Conservation (phyloP, 2,113 vertebrate species). For the Arvicanthis niloticus region DNA sequence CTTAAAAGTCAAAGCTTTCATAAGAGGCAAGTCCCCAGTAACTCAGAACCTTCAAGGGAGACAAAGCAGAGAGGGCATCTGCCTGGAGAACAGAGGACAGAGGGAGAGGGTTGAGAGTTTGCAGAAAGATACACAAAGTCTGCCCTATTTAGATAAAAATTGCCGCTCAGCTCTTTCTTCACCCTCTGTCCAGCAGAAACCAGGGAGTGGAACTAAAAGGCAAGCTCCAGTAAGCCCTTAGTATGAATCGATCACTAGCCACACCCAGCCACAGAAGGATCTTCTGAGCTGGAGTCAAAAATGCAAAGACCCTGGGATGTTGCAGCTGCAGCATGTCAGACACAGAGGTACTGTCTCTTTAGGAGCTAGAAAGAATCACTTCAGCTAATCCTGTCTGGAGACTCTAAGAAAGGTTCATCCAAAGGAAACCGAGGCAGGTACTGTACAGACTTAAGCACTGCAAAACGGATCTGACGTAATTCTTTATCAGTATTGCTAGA, state of each 20-base stretch:
- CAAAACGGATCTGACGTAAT: background rate
- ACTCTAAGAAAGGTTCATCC: background rate
- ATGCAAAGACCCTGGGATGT: background rate
- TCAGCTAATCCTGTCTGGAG: background rate
- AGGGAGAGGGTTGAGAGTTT: background rate
- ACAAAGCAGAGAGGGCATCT: background rate
- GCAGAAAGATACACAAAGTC: background rate
- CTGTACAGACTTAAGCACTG: background rate
- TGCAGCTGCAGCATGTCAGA: background rate
- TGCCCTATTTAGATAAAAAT: background rate
- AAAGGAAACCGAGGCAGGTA: background rate
- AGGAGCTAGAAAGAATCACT: background rate
- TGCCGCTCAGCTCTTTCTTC: background rate
- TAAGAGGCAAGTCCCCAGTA: background rate
- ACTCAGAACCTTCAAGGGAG: background rate
- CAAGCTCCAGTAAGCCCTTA: background rate
- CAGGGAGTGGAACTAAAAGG: background rate
- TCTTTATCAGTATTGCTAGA: background rate
- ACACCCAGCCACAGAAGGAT: background rate
- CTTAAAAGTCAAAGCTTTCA: slow-evolving; percentile 15
- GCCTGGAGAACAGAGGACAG: accelerated
- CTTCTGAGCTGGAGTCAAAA: background rate
- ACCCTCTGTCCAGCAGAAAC: background rate
- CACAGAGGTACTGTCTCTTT: background rate
- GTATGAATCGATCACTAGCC: background rate